phyloP scores from a whole-genome alignment of 1,140 invertebrate species.

The Trachymyrmex cornetzi region DNA sequence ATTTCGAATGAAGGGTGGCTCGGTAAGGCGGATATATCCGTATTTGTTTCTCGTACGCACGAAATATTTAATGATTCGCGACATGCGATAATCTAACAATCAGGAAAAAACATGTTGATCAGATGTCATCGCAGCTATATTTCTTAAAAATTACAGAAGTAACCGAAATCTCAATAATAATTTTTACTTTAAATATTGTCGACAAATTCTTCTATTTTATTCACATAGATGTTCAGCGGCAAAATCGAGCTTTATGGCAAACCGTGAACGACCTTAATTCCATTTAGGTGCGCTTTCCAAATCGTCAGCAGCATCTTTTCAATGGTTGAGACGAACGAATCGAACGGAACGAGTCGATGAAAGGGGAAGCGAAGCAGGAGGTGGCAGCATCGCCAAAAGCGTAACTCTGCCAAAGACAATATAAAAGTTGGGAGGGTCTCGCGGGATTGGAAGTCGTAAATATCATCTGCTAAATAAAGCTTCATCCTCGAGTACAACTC shows the following conservation, averaged over 20 bases:
- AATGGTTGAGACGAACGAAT: conserved; percentile 54
- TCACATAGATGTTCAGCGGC: not conserved
- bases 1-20: conserved; percentile 72
- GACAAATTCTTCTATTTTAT: conserved; percentile 3
- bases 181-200: not conserved
- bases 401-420: conserved; percentile 81
- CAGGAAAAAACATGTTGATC: not conserved
- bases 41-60: conserved; percentile 56
- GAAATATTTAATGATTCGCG: conserved; percentile 39
- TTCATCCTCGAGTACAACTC: conserved; percentile 81
- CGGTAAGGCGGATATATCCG: conserved; percentile 66
- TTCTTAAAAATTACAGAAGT: not conserved
- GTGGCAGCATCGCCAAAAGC: conserved; percentile 64
- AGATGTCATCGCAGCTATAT: not conserved
- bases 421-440: conserved; percentile 82
- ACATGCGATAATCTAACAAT: not conserved
- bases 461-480: conserved; percentile 86
- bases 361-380: conserved; percentile 65
- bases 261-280: conserved; percentile 63
- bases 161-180: not conserved
- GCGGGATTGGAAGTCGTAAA: conserved; percentile 85
- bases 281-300: conserved; percentile 61
- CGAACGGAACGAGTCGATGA: conserved; percentile 63
- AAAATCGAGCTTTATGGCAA: conserved; percentile 56
- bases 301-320: conserved; percentile 72